Conservation (phyloP, 2,797 vertebrate species). For the Mareca strepera region DNA sequence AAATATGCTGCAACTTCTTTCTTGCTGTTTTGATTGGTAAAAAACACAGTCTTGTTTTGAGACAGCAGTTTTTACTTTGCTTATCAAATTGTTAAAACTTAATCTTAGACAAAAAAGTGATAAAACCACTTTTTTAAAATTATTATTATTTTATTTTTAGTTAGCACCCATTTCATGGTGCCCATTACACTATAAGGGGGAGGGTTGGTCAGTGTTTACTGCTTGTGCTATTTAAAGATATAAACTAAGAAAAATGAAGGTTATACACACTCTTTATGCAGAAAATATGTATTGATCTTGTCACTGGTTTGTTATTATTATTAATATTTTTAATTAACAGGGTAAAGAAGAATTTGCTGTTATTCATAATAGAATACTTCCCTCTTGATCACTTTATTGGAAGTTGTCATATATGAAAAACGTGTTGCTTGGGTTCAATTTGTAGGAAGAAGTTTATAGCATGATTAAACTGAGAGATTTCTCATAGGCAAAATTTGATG, state of each 20-base stretch:
- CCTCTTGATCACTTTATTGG: not conserved
- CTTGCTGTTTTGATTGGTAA: not conserved
- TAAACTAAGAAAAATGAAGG: not conserved
- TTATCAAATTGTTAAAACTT: not conserved
- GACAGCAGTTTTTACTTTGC: not conserved
- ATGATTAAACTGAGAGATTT: conserved; percentile 30
- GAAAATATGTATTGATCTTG: not conserved
- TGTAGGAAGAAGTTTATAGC: conserved; percentile 5
- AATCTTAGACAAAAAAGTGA: not conserved
- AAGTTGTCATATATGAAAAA: not conserved
- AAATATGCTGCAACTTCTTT: not conserved
- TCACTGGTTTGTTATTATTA: not conserved
- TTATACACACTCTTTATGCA: not conserved
- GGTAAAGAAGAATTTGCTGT: not conserved
- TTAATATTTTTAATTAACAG: not conserved
- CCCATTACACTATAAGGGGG: not conserved
- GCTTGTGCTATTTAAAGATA: not conserved
- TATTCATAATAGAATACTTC: not conserved
- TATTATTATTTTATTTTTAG: not conserved
- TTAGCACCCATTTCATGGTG: not conserved
- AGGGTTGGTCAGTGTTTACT: not conserved
- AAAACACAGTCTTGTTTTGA: not conserved
- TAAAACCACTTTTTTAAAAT: not conserved
- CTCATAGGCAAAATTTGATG: not conserved
- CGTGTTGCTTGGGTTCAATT: not conserved